Evolutionary conservation across 2,797 vertebrate genomes (phyloP).

Genomic region (Pangasius larnaudii): DNA sequence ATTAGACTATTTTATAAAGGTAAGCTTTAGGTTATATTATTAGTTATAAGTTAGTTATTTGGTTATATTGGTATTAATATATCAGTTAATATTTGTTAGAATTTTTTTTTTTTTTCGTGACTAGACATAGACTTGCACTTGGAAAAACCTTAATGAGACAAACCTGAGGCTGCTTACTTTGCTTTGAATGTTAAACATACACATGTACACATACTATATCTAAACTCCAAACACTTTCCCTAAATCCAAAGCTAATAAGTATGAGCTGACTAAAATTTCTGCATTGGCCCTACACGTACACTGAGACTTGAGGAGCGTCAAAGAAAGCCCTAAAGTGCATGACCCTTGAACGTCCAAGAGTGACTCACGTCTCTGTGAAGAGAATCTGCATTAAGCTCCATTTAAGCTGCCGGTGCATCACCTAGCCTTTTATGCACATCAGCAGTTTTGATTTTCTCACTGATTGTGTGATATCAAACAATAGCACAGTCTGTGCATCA

Average conservation of each 20-base stretch:
- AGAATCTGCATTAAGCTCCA: constrained; percentile 61
- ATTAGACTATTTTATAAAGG: neutral
- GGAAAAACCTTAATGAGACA: neutral
- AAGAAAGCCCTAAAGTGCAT: constrained; percentile 58
- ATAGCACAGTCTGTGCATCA: constrained; percentile 26
- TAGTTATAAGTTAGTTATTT: too few species aligned
- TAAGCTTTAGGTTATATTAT: neutral
- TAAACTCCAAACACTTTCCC: neutral
- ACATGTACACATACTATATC: neutral
- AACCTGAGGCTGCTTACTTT: neutral
- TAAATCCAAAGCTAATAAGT: neutral
- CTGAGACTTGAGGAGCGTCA: constrained; percentile 58
- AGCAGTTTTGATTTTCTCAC: constrained; percentile 43
- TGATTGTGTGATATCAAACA: constrained; percentile 61
- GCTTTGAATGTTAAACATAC: neutral
- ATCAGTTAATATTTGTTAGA: neutral
- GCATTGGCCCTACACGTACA: constrained; percentile 19
- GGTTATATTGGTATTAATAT: too few species aligned
- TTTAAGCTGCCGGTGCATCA: constrained; percentile 37
- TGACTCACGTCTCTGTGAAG: constrained; percentile 58
- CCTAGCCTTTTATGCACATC: constrained; percentile 59
- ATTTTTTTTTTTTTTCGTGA: neutral
- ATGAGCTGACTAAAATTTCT: neutral
- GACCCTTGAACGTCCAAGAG: constrained; percentile 64
- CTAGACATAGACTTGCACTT: neutral